These are phyloP conservation scores for Acrobasis suavella DNA, from an alignment of 2,888 invertebrate species.

Conservation along the genomic window DNA sequence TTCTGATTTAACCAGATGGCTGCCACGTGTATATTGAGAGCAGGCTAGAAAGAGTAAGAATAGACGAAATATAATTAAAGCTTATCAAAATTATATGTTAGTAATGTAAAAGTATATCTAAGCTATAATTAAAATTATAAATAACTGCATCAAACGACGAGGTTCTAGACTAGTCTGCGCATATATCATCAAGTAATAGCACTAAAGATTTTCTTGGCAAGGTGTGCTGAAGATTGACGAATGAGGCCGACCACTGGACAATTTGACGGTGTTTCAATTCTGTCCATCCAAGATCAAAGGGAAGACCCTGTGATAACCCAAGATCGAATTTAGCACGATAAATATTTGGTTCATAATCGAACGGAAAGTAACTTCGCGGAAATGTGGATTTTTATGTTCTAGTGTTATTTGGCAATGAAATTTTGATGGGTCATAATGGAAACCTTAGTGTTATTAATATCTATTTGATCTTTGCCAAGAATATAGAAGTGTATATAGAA, in stretches of 20 bases:
- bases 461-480: neutral
- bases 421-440: neutral
- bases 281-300: slow-evolving; percentile 12
- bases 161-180: slow-evolving; percentile 5
- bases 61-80: neutral
- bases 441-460: neutral
- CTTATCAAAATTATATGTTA: neutral
- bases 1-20: too few species aligned
- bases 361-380: neutral
- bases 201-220: slow-evolving; percentile 24
- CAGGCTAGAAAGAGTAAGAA: too few species aligned
- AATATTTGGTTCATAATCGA: slow-evolving; percentile 4
- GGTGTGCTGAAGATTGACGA: slow-evolving; percentile 6
- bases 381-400: neutral
- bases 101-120: too few species aligned
- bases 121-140: too few species aligned
- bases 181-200: neutral
- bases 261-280: slow-evolving; percentile 16
- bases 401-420: slow-evolving; percentile 1
- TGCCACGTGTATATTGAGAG: too few species aligned
- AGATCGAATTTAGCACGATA: neutral
- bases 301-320: slow-evolving; percentile 6
- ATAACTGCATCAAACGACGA: neutral
- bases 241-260: slow-evolving; percentile 10
- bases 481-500: neutral